Evolutionary conservation across 2,113 vertebrate genomes (phyloP), one percentile per base, ranked within the genome.

Genomic region (Serinus canaria): DNA sequence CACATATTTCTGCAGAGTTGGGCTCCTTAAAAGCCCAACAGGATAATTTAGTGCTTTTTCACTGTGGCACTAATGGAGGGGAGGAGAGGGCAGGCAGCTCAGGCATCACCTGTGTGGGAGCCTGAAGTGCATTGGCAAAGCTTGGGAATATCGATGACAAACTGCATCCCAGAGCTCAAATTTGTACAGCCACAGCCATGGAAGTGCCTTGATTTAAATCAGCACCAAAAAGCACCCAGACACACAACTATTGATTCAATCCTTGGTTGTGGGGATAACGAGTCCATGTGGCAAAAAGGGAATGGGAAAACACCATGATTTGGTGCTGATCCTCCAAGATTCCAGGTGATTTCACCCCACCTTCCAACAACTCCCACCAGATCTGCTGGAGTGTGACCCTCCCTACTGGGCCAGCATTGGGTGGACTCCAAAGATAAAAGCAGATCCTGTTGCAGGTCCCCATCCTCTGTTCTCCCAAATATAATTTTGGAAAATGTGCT

Each of bases 21-120:
- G 43, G 55, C 50, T 95, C 75, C 72, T 93, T 76, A 43, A 85
- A 88, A 88, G 10, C 74, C 83, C 53, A 24, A 21, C 59, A 55
- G 64, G 60, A 41, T 50, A 59, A 66, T 90, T 90, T 46, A 68
- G 10, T 30, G 23, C 28, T 77, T 76, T 44, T 91, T 62, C n/a
- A 37, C 23, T 13, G 30, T 39, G 77, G 21, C 33, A 46, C 12
- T 8, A 7, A 56, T 73, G 58, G 69, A 41, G 72, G 78, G 66
- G 39, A 90, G 62, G 18, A 28, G 39, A 87, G 49, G 62, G 28
- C n/a, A 70, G 83, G 73, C 18, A 72, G 68, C 76, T 87, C 50
- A 81, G 7, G 67, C 43, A 55, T 28, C 77, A 59, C 39, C 46
- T 33, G 46, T 50, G 63, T 25, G 13, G 5, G 31, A 92, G 27